These are phyloP conservation scores for Eremophila alpestris DNA, from an alignment of 2,797 vertebrate genomes.

Conservation along the genomic window DNA sequence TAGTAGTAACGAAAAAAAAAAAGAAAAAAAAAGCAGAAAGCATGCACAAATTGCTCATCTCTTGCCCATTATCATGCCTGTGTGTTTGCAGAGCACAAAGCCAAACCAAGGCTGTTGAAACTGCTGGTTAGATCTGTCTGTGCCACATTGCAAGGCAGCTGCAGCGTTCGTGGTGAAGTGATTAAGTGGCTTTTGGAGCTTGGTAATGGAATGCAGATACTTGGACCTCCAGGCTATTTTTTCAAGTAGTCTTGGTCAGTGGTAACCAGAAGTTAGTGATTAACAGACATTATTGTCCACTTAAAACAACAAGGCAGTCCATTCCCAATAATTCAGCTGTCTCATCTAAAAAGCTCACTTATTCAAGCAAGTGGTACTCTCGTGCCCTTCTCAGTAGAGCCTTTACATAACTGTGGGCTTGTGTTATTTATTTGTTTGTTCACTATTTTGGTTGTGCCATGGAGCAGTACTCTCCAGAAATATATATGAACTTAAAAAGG, in stretches of 20 bases:
- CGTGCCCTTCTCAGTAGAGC: neutral
- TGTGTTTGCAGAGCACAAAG: neutral
- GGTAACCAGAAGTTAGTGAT: neutral
- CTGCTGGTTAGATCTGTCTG: neutral
- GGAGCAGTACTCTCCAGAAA: neutral
- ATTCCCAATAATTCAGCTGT: neutral
- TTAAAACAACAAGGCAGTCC: neutral
- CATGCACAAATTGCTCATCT: neutral
- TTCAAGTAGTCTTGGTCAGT: neutral
- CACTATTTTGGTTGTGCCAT: neutral
- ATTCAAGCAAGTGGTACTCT: neutral
- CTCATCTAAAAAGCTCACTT: neutral
- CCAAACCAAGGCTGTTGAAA: constrained; percentile 5
- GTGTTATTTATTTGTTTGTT: neutral
- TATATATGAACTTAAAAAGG: neutral
- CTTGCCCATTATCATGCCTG: neutral
- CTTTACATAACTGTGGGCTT: neutral
- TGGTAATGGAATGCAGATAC: neutral
- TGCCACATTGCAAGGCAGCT: neutral
- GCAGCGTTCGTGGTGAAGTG: neutral
- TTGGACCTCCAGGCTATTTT: neutral
- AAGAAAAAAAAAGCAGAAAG: neutral
- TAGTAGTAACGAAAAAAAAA: neutral
- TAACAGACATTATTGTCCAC: neutral
- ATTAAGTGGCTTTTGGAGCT: neutral